These are phyloP conservation scores for Agonum fuliginosum DNA, from an alignment of 2,888 invertebrate genomes.

Conservation along the genomic window DNA sequence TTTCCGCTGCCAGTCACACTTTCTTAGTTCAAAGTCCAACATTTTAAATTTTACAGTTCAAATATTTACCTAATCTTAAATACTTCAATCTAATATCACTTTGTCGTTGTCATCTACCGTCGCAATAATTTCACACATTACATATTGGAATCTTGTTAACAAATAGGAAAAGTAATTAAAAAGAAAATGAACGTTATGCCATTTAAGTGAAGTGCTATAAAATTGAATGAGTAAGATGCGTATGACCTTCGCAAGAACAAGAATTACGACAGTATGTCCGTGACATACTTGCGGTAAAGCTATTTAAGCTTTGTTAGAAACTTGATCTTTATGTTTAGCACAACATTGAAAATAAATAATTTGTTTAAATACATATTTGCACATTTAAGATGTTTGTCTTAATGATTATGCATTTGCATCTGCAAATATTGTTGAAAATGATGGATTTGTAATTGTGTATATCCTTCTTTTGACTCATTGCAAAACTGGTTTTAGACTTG, in stretches of 20 bases:
- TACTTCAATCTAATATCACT: background rate
- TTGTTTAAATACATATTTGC: slow-evolving; percentile 7
- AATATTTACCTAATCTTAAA: background rate
- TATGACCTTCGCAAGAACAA: background rate
- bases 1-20: too few species aligned
- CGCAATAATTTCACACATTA: slow-evolving; percentile 11
- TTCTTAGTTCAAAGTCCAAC: background rate
- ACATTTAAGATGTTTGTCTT: background rate
- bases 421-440: slow-evolving; percentile 8
- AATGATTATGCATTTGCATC: slow-evolving; percentile 4
- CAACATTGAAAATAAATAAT: background rate
- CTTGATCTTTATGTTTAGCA: slow-evolving; percentile 10
- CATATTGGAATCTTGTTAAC: slow-evolving; percentile 4
- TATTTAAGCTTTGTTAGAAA: slow-evolving; percentile 3
- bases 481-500: slow-evolving; percentile 2
- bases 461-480: slow-evolving; percentile 18
- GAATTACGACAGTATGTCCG: background rate
- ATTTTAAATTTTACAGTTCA: background rate
- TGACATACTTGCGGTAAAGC: slow-evolving; percentile 4
- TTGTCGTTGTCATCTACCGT: background rate
- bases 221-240: background rate
- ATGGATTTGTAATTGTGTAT: slow-evolving; percentile 34
- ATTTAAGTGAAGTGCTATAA: background rate
- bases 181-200: slow-evolving; percentile 3
- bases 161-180: slow-evolving; percentile 23